Conservation (phyloP, 1,140 invertebrate species). For the Aphidius ervi region DNA sequence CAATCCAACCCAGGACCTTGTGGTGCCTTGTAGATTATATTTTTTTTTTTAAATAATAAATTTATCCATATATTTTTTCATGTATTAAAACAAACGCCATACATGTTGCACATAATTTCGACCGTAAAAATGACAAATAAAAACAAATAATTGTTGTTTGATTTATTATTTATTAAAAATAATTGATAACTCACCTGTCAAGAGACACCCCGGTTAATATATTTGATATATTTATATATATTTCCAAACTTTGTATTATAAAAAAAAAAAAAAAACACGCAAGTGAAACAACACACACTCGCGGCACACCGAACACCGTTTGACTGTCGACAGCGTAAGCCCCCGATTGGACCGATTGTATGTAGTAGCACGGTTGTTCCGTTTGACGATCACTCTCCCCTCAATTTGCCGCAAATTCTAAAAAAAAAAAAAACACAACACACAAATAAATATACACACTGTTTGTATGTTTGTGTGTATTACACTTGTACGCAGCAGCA, state of each 20-base stretch:
- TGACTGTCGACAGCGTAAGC: constrained; percentile 9
- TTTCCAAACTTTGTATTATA: too few relatives aligned
- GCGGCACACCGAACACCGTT: constrained; percentile 22
- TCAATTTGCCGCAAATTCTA: not conserved
- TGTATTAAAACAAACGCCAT: too few relatives aligned
- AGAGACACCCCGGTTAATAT: constrained; percentile 18
- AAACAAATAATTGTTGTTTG: too few relatives aligned
- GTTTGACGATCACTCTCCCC: constrained; percentile 19
- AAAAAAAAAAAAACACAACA: not conserved
- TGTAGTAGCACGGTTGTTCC: constrained; percentile 6
- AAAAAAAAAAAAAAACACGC: not conserved
- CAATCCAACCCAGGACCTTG: not conserved
- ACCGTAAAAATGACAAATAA: too few relatives aligned
- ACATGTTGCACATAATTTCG: too few relatives aligned
- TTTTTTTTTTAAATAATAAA: too few relatives aligned
- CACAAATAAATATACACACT: not conserved
- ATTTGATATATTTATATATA: too few relatives aligned
- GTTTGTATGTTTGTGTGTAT: too few relatives aligned
- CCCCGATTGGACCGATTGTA: not conserved
- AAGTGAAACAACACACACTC: constrained; percentile 8
- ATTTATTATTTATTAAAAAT: not conserved
- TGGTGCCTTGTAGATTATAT: too few relatives aligned
- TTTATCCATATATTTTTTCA: too few relatives aligned
- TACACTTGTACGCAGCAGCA: not conserved
- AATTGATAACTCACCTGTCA: constrained; percentile 19